Evolutionary conservation across 92 coral and sea anemone genomes (phyloP).

Genomic region (Palythoa grandiflora): DNA sequence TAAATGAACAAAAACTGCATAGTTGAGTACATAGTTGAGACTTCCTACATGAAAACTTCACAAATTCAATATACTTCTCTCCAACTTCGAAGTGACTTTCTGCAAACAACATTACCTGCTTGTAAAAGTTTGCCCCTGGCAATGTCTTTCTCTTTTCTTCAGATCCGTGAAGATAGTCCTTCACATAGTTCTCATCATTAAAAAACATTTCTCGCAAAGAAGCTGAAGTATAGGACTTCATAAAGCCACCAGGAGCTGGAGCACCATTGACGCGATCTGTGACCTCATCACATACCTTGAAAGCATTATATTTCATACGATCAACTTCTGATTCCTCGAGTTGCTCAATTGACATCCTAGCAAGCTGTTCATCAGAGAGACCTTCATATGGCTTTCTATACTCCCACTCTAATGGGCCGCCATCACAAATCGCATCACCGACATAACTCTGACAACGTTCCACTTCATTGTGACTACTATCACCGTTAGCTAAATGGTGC

Average conservation of each 20-base stretch:
- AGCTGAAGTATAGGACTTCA: slow-evolving; percentile 49
- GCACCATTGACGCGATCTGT: slow-evolving; percentile 47
- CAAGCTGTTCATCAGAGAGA: no score
- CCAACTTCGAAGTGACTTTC: slow-evolving; percentile 46
- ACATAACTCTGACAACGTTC: no score
- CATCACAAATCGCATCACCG: no score
- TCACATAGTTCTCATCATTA: neutral
- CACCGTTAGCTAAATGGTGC: no score
- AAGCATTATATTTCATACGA: slow-evolving; percentile 18
- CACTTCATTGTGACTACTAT: no score
- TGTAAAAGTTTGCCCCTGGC: neutral
- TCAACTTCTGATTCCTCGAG: slow-evolving; percentile 18
- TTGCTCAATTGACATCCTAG: no score
- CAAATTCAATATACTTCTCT: slow-evolving; percentile 31
- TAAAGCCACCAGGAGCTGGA: slow-evolving; percentile 52
- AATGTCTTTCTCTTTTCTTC: neutral
- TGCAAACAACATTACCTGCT: neutral
- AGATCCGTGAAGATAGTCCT: neutral
- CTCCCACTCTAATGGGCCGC: no score
- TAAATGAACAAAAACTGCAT: slow-evolving; percentile 19
- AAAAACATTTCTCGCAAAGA: neutral
- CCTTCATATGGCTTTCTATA: no score
- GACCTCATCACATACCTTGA: slow-evolving; percentile 36
- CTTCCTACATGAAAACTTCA: slow-evolving; percentile 29
- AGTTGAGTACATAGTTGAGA: slow-evolving; percentile 23